phyloP scores from a whole-genome alignment of 2,888 invertebrate genomes.

The Dryocosmus kuriphilus region DNA sequence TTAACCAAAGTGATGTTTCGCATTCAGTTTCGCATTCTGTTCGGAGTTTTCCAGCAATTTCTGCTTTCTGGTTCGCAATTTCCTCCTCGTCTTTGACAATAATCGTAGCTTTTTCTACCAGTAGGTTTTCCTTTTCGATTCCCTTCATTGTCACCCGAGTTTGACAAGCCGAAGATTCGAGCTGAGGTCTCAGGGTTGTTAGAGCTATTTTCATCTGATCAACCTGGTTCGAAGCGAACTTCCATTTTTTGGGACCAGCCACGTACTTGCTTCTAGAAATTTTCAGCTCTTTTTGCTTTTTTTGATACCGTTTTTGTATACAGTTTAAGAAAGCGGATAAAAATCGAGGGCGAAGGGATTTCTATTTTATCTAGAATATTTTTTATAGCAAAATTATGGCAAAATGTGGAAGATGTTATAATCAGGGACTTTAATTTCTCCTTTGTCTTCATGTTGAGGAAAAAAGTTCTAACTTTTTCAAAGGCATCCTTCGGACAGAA shows the following conservation, averaged over 20 bases:
- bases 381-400: slow-evolving; percentile 79
- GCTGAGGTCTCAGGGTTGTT: slow-evolving; percentile 75
- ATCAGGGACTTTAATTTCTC: slow-evolving; percentile 75
- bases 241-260: slow-evolving; percentile 82
- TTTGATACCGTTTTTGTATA: slow-evolving; percentile 79
- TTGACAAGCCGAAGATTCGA: slow-evolving; percentile 75
- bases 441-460: slow-evolving; percentile 77
- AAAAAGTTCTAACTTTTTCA: slow-evolving; percentile 78
- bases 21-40: slow-evolving; percentile 84
- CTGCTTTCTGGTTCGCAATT: slow-evolving; percentile 81
- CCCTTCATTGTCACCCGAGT: slow-evolving; percentile 79
- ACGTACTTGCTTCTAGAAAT: slow-evolving; percentile 79
- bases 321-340: slow-evolving; percentile 80
- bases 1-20: slow-evolving; percentile 83
- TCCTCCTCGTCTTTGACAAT: slow-evolving; percentile 82
- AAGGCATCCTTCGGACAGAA: slow-evolving; percentile 83
- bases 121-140: slow-evolving; percentile 81
- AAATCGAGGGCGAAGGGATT: slow-evolving; percentile 81
- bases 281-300: slow-evolving; percentile 79
- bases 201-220: slow-evolving; percentile 75
- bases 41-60: slow-evolving; percentile 80
- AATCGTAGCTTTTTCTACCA: slow-evolving; percentile 80
- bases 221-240: slow-evolving; percentile 82
- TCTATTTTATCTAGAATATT: slow-evolving; percentile 65
- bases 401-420: slow-evolving; percentile 78